Evolutionary conservation across 53 echinoderm and acorn worm species (phyloP).

Genomic region (Holothuria scabra): DNA sequence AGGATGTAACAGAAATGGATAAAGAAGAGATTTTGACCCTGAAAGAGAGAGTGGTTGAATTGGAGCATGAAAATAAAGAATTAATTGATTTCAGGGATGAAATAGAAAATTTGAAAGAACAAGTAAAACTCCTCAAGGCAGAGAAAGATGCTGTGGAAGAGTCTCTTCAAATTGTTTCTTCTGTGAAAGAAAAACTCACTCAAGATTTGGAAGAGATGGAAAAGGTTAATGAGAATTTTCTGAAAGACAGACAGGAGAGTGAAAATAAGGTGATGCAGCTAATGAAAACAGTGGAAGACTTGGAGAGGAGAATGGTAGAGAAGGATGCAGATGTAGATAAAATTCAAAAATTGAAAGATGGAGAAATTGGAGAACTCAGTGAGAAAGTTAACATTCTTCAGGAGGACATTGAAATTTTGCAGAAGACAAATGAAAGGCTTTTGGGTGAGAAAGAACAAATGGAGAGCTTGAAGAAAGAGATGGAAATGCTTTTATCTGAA

Average conservation of each 20-base stretch:
- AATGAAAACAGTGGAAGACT: background rate
- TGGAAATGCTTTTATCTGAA: background rate
- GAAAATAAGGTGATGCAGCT: background rate
- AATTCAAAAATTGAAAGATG: background rate
- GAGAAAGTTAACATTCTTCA: background rate
- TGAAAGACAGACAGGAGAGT: background rate
- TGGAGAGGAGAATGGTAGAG: background rate
- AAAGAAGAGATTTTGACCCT: background rate
- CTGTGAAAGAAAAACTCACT: too few relatives aligned
- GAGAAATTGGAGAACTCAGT: background rate
- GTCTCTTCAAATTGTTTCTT: too few relatives aligned
- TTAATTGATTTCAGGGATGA: too few relatives aligned
- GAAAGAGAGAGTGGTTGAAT: background rate
- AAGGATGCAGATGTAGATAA: background rate
- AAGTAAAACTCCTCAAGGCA: too few relatives aligned
- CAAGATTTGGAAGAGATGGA: background rate
- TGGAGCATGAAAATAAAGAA: too few relatives aligned
- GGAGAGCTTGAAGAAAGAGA: background rate
- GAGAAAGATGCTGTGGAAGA: too few relatives aligned
- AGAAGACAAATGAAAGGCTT: background rate
- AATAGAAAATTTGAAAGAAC: too few relatives aligned
- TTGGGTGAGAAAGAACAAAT: background rate
- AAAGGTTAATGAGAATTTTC: background rate
- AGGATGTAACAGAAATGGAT: background rate
- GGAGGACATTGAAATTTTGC: background rate